Base-by-base conservation (phyloP, 2,797 vertebrate species). In the Parotocinclus haroldoi region DNA sequence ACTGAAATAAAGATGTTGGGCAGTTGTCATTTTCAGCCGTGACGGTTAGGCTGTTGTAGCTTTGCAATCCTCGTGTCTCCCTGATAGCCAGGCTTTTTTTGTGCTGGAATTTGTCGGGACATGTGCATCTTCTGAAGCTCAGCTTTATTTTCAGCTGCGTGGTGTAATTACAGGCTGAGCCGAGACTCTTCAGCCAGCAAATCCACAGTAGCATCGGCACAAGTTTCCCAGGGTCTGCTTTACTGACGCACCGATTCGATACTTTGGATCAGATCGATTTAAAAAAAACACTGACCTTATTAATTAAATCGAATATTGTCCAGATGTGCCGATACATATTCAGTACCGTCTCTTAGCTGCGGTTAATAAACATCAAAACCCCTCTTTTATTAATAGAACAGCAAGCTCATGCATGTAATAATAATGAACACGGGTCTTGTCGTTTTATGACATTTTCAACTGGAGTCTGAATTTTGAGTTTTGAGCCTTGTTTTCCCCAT, bases 81-180 rank as follows among this genome's bases (percentile, higher is more conserved):
- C 13, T 49, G 14, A 49, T 46, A 13, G 48, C 14, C 37, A 63
- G 27, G 42, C 62, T 72, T 62, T 58, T 71, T 74, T 68, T 68
- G 59, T 40, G 14, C 61, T 72, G 69, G 74, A 75, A 76, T 79
- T 74, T 76, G 74, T 68, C 62, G 18, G 63, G 70, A 69, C 64
- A 66, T 79, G 72, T 79, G 72, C 69, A 61, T 72, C 69, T 67
- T 68, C 72, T 74, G 37, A 71, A 62, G 71, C 66, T 48, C 66
- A 59, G 58, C 52, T 59, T 72, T 79, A 77, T 79, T 77, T 79
- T 79, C 70, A 75, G 75, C 67, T 72, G 72, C 63, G 46, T 70
- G 61, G 63, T 62, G 64, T 79, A 79, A 79, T 79, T 79, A 79
- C 73, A 79, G 78, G 59, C 75, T 67, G 62, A 56, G 57, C 54